phyloP scores from a whole-genome alignment of 2,888 invertebrate genomes.

The Dexiosoma caninum region DNA sequence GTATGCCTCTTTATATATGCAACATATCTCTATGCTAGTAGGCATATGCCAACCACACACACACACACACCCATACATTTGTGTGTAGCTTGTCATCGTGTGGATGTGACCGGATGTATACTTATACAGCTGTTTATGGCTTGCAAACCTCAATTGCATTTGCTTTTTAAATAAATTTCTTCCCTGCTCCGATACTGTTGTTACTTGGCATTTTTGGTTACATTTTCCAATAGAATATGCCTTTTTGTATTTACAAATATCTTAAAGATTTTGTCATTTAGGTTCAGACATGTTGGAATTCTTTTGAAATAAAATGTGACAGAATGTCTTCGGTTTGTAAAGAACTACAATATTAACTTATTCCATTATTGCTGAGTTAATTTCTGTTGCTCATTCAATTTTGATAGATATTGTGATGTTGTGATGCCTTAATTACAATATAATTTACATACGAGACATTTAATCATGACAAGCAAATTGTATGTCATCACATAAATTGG shows the following conservation, averaged over 20 bases:
- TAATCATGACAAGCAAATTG: slow-evolving; percentile 36
- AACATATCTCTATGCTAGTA: slow-evolving; percentile 5
- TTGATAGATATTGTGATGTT: slow-evolving; percentile 20
- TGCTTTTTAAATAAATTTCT: not conserved
- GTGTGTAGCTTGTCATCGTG: not conserved
- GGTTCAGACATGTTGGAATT: not conserved
- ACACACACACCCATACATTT: not conserved
- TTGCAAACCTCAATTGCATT: slow-evolving; percentile 46
- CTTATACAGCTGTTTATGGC: slow-evolving; percentile 4
- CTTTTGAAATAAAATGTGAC: slow-evolving; percentile 2
- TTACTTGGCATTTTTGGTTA: not conserved
- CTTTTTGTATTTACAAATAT: not conserved
- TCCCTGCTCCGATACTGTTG: not conserved
- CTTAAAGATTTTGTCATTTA: slow-evolving; percentile 9
- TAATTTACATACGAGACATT: slow-evolving; percentile 35
- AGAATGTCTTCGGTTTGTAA: not conserved
- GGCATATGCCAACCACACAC: slow-evolving; percentile 1
- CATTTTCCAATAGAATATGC: slow-evolving; percentile 29
- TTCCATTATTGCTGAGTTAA: slow-evolving; percentile 27
- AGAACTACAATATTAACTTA: slow-evolving; percentile 31
- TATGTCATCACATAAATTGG: slow-evolving; percentile 27
- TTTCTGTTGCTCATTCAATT: slow-evolving; percentile 26
- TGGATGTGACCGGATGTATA: slow-evolving; percentile 9
- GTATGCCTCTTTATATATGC: too few species aligned
- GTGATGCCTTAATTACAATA: slow-evolving; percentile 44